Evolutionary conservation across 64 coral and sea anemone species (phyloP), one percentile per base, ranked within the genome.

Genomic region (Montipora sp.): DNA sequence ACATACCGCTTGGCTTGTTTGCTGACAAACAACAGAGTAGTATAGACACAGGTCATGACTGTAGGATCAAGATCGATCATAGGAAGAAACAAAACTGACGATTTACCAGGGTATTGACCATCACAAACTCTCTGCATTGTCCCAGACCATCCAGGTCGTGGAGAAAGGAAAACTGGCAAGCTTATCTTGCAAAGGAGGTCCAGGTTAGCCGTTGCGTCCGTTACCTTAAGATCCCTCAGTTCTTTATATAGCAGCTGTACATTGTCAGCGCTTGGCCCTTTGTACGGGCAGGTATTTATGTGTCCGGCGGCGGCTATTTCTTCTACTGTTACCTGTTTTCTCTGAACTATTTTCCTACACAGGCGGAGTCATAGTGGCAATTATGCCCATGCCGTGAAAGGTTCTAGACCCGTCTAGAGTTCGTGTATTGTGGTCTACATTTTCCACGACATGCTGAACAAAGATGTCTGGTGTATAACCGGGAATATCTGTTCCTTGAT

Each of bases 71-170:
- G 9, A 67, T 85, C 69, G 83, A 91, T 91, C 78, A 84, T 91
- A 11, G 79, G 46, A 53, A 91, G 80, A 83, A 91, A 91, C 7
- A 82, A 57, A 53, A 91, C 47, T 48, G 90, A 83, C n/a, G 90
- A 83, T 72, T 84, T 27, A 0, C 90, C 90, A 22, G 90, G 66
- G 58, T 91, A 68, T 19, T 44, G 19, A 9, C 83, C 73, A 13
- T 75, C 43, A 63, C 23, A 65, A 19, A 83, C 46, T 69, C 60
- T 43, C 71, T 91, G 90, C 88, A 72, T 91, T 81, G 80, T 91
- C 12, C 63, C 90, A 75, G 90, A 84, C 90, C 90, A 91, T 51
- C 78, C 90, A 51, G 90, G 79, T 59, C 78, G 47, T 27, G 59
- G 79, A 48, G 80, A 72, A 36, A 49, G 19, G 70, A 91, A 74